Base-by-base conservation (phyloP, 2,888 invertebrate genomes). In the Phragmatobia fuliginosa region DNA sequence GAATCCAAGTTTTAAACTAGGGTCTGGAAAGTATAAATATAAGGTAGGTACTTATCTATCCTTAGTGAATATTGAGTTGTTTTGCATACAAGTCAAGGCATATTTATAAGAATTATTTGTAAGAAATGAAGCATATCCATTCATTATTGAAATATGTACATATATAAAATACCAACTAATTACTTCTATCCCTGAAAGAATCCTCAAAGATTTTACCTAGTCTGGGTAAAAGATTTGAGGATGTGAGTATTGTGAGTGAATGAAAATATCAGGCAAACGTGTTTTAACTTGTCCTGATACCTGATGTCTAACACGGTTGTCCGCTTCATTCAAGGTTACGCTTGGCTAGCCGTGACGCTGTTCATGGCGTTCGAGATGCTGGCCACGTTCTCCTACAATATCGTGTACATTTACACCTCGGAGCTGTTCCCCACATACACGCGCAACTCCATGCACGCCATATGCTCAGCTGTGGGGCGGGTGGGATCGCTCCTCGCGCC, bases 371-470 rank as follows among this genome's bases (percentile, higher is more conserved):
- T 97, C 66, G 97, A 97, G 90, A 93, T 95, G 83, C 94, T 96
- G 73, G 97, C 97, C 4, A 96, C 97, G 16, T 96, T 96, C 84
- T 96, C 97, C 3, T 97, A 96, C 88, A 96, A 96, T 82, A 96
- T 96, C 63, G 94, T 97, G 77, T 97, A 97, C 90, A 96, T 97
- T 85, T 97, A 96, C 88, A 97, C 97, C 0, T 96, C 97, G 59
- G 97, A 97, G 92, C 94, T 97, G 87, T 97, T 97, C 90, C 97
- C 97, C 21, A 97, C 97, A 4, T 96, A 96, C 85, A 95, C 97
- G 7, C 92, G 97, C 21, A 97, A 97, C 90, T 96, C 97, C 60
- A 92, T 97, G 85, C 95, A 97, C 77, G 96, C 97, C 6, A 92
- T 96, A 65, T 97, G 97, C 88, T 96, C 97, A 1, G 96, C 97